phyloP scores from a whole-genome alignment of 2,888 invertebrate species.

The Lasioglossum marginatum region DNA sequence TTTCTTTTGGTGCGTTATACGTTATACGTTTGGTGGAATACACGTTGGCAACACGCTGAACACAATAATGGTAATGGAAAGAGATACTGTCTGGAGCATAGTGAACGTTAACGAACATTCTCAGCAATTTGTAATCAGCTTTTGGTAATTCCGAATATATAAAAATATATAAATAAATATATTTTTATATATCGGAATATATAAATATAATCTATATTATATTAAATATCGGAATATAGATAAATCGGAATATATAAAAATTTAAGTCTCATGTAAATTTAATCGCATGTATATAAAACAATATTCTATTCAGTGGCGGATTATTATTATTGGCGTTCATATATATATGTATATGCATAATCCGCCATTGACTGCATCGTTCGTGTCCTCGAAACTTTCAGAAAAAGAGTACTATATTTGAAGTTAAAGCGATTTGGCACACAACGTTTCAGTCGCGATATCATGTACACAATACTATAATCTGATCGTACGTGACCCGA shows the following conservation, averaged over 20 bases:
- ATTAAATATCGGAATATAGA: no score
- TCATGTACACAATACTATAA: conserved; percentile 7
- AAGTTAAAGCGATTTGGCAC: not conserved
- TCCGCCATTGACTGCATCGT: not conserved
- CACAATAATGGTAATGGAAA: conserved; percentile 28
- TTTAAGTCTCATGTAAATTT: no score
- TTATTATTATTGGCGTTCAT: not conserved
- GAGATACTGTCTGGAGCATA: not conserved
- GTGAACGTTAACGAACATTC: not conserved
- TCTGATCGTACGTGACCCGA: conserved; percentile 41
- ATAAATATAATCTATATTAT: no score
- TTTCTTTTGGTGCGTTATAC: not conserved
- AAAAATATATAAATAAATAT: no score
- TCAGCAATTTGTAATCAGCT: not conserved
- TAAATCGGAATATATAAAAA: conserved; percentile 45
- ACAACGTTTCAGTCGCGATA: not conserved
- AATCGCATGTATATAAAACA: not conserved
- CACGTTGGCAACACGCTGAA: conserved; percentile 8
- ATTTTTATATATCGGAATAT: no score
- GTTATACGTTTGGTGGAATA: not conserved
- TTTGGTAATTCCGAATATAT: conserved; percentile 33
- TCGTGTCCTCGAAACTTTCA: not conserved
- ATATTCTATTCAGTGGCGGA: not conserved
- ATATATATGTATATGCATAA: not conserved
- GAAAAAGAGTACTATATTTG: not conserved